Evolutionary conservation across 2,888 invertebrate species (phyloP).

Genomic region (Eledona agricola): DNA sequence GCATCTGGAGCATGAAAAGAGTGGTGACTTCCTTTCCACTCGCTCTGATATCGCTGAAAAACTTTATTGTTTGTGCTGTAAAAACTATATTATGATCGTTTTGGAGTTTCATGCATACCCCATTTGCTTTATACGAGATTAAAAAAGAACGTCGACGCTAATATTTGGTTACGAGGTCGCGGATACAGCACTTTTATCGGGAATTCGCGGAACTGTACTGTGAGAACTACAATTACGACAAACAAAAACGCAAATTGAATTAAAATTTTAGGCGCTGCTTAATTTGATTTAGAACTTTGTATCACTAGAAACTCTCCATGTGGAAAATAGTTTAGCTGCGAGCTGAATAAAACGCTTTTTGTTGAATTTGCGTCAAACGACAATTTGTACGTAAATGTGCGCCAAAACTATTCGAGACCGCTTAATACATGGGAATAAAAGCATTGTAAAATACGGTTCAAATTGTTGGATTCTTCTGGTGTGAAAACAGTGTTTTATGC

Average conservation of each 20-base stretch:
- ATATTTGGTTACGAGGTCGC: constrained; percentile 20
- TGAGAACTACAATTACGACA: no score
- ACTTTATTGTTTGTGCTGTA: constrained; percentile 44
- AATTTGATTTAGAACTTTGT: constrained; percentile 7
- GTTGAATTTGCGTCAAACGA: constrained; percentile 12
- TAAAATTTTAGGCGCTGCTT: constrained; percentile 19
- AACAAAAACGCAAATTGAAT: constrained; percentile 24
- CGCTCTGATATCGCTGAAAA: constrained; percentile 41
- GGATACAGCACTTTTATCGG: constrained; percentile 18
- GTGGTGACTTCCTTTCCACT: constrained; percentile 38
- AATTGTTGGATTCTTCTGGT: no score
- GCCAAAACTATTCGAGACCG: constrained; percentile 16
- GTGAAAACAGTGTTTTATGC: no score
- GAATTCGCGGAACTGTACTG: constrained; percentile 15
- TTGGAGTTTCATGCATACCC: constrained; percentile 9
- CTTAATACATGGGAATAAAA: constrained; percentile 22
- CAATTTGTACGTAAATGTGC: constrained; percentile 11
- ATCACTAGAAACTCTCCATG: no score
- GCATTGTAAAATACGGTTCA: constrained; percentile 18
- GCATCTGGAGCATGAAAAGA: constrained; percentile 39
- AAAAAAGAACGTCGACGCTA: constrained; percentile 22
- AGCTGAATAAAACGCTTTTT: constrained; percentile 2
- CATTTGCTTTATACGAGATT: constrained; percentile 17
- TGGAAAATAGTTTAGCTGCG: not conserved
- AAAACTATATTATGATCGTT: constrained; percentile 37